Evolutionary conservation across 2,797 vertebrate species (phyloP), one percentile per base, ranked within the genome.

Genomic region (Zalophus californianus): DNA sequence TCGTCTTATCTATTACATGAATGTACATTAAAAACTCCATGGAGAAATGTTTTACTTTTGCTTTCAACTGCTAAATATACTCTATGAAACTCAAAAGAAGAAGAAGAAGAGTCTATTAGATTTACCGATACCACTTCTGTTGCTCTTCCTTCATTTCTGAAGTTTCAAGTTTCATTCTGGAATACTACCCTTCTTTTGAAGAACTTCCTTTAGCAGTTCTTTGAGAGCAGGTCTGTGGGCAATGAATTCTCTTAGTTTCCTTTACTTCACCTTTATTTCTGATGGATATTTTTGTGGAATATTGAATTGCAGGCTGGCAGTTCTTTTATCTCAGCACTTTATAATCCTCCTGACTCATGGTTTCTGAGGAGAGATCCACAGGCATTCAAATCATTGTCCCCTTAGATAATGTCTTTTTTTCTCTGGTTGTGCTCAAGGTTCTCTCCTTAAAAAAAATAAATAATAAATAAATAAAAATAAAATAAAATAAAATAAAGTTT

Each of bases 261-360:
- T 90, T 89, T 77, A 38, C 86, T 90, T 84, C n/a, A 75, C 20
- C 72, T 89, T 83, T 62, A n/a, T 27, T 83, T 96, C 27, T 86
- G 27, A 78, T 83, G 44, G n/a, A 54, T 38, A 38, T 72, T 50
- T 83, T 83, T 93, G 20, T 7, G 48, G 13, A 85, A 52, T 82
- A 85, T 52, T 85, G 77, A 54, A 52, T 82, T 92, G 20, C 56
- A 56, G 1, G 21, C 48, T 90, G 50, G 50, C 35, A 62, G 8
- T 15, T 41, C 16, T 92, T 87, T 66, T 85, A 91, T 48, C 64
- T 91, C n/a, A 79, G 35, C 15, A 64, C 23, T 77, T 95, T 77
- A 35, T n/a, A 84, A 70, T 79, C 11, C 18, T 70, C 88, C 23
- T 80, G 18, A 86, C 5, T 91, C n/a, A 32, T 8, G 20, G 0